Percentiles rank a stretch among this genome's conserved stretches.
Evolutionary conservation across 2,888 invertebrate species (phyloP).

Genomic region (Scaptomyza parva): DNA sequence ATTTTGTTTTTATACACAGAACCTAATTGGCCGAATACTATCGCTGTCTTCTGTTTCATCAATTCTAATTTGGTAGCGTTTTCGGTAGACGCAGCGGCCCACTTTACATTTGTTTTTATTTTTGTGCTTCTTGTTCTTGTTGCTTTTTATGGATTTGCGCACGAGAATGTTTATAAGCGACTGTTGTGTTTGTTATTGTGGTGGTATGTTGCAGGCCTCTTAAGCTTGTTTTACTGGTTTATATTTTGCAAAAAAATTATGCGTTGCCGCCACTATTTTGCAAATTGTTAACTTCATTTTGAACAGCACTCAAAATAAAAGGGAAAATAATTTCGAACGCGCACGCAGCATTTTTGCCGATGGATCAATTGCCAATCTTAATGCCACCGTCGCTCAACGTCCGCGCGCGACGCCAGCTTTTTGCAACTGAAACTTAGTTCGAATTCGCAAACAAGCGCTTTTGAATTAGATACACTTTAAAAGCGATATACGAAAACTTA

Average conservation of each 20-base stretch:
- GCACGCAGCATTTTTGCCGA: conserved; percentile 37
- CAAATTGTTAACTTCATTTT: conserved; percentile 3
- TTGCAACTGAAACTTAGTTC: conserved; percentile 63
- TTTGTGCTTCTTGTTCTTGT: conserved; percentile 38
- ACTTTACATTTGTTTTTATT: conserved; percentile 46
- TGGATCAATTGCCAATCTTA: conserved; percentile 15
- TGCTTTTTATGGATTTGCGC: conserved; percentile 50
- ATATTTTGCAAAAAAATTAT: conserved; percentile 1
- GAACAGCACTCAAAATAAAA: conserved; percentile 28
- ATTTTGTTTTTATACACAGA: conserved; percentile 23
- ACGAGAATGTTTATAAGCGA: conserved; percentile 58
- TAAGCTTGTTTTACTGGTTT: conserved; percentile 4
- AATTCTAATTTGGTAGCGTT: conserved; percentile 11
- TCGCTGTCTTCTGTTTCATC: conserved; percentile 3
- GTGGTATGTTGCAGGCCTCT: conserved; percentile 3
- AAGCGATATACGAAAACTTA: conserved; percentile 40
- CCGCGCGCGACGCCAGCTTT: conserved; percentile 57
- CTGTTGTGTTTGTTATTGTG: conserved; percentile 24
- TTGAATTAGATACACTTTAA: conserved; percentile 49
- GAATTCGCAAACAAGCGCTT: conserved; percentile 50
- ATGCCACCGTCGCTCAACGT: conserved; percentile 32
- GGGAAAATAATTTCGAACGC: conserved; percentile 35
- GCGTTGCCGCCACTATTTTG: conserved; percentile 2
- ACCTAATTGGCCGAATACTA: conserved; percentile 7
- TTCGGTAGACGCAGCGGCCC: conserved; percentile 24